A percentile compares a stretch with the other conserved stretches of the same genome.
phyloP scores from a whole-genome alignment of 2,797 vertebrate genomes.

The Amblyopsis hoosieri region DNA sequence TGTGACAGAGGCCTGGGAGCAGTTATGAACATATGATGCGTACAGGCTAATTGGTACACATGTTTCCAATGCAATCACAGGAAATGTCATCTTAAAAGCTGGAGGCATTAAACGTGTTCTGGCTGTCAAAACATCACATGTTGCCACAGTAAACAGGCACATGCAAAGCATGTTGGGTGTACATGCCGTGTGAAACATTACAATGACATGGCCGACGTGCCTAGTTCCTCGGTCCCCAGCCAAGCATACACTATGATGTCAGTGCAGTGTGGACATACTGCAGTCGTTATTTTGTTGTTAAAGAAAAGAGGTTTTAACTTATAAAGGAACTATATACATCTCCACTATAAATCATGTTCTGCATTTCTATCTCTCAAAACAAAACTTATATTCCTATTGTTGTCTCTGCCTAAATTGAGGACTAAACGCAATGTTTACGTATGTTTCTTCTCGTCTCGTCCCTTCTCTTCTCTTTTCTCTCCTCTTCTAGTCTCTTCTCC shows the following conservation, averaged over 20 bases:
- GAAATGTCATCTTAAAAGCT: slow-evolving; percentile 40
- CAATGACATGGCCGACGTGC: neutral
- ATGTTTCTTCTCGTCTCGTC: slow-evolving; percentile 9
- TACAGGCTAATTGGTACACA: slow-evolving; percentile 29
- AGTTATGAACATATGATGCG: slow-evolving; percentile 18
- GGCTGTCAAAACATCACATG: slow-evolving; percentile 54
- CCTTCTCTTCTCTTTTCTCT: neutral
- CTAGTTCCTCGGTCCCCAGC: neutral
- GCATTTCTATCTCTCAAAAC: no score
- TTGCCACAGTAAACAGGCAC: slow-evolving; percentile 49
- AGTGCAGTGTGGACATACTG: neutral
- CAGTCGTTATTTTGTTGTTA: no score
- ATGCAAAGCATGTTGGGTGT: slow-evolving; percentile 34
- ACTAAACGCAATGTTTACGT: neutral
- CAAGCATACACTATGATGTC: neutral
- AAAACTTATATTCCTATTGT: no score
- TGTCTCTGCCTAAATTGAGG: no score
- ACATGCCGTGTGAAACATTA: slow-evolving; percentile 25
- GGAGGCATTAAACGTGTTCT: slow-evolving; percentile 42
- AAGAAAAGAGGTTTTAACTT: no score
- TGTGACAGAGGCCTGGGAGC: slow-evolving; percentile 36
- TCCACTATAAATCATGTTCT: no score
- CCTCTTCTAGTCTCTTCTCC: neutral
- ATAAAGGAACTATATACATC: no score
- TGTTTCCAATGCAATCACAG: slow-evolving; percentile 35